Percentiles rank a stretch among this genome's conserved stretches.
Evolutionary conservation across 2,888 invertebrate genomes (phyloP).

Genomic region (Sylvicola cinctus): DNA sequence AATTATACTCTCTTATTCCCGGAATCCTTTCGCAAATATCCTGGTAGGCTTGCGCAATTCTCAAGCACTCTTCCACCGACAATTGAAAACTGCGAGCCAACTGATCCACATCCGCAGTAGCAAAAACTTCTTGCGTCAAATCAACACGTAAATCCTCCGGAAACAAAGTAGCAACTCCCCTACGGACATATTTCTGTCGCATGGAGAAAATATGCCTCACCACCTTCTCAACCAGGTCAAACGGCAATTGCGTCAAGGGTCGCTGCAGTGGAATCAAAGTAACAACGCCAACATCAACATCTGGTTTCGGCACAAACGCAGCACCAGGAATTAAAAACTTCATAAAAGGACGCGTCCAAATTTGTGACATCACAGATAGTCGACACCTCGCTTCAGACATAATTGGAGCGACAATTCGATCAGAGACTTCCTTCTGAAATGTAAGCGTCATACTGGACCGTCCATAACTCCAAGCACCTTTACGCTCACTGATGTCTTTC

Average conservation of each 20-base stretch:
- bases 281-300: conserved; percentile 94
- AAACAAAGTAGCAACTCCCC: conserved; percentile 51
- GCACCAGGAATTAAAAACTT: conserved; percentile 75
- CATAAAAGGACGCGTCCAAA: conserved; percentile 64
- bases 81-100: conserved; percentile 49
- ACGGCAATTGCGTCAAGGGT: conserved; percentile 59
- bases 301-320: conserved; percentile 84
- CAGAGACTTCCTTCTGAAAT: conserved; percentile 94
- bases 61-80: conserved; percentile 54
- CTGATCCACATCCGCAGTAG: conserved; percentile 49
- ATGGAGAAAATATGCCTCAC: conserved; percentile 67
- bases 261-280: conserved; percentile 56
- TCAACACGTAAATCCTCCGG: conserved; percentile 45
- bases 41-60: conserved; percentile 57
- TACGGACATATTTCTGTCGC: conserved; percentile 63
- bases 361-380: conserved; percentile 87
- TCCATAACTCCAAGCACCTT: conserved; percentile 61
- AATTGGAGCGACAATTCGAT: conserved; percentile 65
- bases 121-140: conserved; percentile 43
- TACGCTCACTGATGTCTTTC: conserved; percentile 50
- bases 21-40: conserved; percentile 47
- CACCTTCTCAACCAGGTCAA: conserved; percentile 75
- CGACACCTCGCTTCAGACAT: conserved; percentile 54
- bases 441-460: conserved; percentile 78
- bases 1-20: conserved; percentile 43